Percentiles rank a stretch among this genome's conserved stretches.
phyloP scores from a whole-genome alignment of 2,888 invertebrate genomes.

The Sturmia bella region DNA sequence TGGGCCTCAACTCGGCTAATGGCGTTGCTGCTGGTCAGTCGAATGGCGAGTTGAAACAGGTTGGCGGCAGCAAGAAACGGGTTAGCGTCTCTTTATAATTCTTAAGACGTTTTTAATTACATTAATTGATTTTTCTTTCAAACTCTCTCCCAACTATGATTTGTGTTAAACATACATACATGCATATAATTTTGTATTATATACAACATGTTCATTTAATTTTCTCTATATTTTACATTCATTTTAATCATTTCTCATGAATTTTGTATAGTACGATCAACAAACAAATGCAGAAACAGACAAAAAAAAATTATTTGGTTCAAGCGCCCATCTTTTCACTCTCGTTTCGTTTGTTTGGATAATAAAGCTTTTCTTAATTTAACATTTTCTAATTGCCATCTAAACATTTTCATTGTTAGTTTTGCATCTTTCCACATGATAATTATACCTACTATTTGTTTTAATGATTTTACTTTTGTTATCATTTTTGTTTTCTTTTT shows the following conservation, averaged over 20 bases:
- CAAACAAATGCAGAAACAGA: conserved; percentile 25
- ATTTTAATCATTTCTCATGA: conserved; percentile 37
- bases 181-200: neutral
- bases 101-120: conserved; percentile 58
- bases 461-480: conserved; percentile 31
- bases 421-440: conserved; percentile 15
- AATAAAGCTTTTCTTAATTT: neutral
- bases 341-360: conserved; percentile 7
- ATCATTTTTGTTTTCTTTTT: conserved; percentile 39
- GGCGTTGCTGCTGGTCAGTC: conserved; percentile 72
- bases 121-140: conserved; percentile 30
- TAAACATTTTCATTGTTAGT: neutral
- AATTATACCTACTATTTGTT: conserved; percentile 1
- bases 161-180: conserved; percentile 30
- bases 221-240: conserved; percentile 9
- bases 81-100: conserved; percentile 75
- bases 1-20: conserved; percentile 65
- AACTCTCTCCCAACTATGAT: conserved; percentile 22
- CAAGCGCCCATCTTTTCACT: conserved; percentile 5
- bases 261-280: conserved; percentile 35
- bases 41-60: conserved; percentile 78
- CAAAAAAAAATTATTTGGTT: conserved; percentile 41
- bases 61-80: conserved; percentile 78
- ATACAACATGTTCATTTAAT: conserved; percentile 10
- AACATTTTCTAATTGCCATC: conserved; percentile 24